Base-by-base conservation (phyloP, 2,888 invertebrate genomes). In the Metalampra italica region DNA sequence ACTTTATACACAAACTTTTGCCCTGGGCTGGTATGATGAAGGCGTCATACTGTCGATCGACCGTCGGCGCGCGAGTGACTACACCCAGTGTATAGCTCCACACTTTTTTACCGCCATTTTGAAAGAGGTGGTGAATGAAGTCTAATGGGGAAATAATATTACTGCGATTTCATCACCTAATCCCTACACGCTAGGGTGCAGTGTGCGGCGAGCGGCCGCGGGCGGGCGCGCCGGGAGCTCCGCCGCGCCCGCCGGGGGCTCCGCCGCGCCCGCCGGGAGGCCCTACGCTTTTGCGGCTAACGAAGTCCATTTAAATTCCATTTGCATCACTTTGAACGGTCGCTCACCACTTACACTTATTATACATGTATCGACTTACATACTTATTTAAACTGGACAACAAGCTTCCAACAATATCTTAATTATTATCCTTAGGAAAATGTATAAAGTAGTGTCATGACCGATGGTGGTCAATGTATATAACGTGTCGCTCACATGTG, bases 101-200 rank as follows among this genome's bases (percentile, higher is more conserved):
- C 41, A 42, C 15, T 34, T 42, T 40, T 76, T 74, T 72, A 77
- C 75, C 79, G 88, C 88, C 88, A 88, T 88, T 75, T 87, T 88
- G 87, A 79, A 83, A 84, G 75, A 83, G 87, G 86, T 87, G 84
- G 83, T 71, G 84, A 86, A 85, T 87, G 80, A 83, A 87, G n/a
- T n/a, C n/a, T 87, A 85, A 87, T 84, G 81, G 79, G 70, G 79
- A 86, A 85, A 83, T 87, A 83, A 88, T 87, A 88, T 86, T 77
- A 82, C 63, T 66, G 56, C 50, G 54, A 55, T 54, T 52, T 57
- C 64, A 54, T 45, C 43, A 53, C 47, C 60, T 83, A 72, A 54
- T 57, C 5, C 53, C 50, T 56, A 55, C 49, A 71, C 29, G 58
- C 65, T 75, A 84, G 64, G 76, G 86, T 77, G 62, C 61, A 64